Conservation (phyloP, 2,888 invertebrate species). For the Eupithecia abbreviata region DNA sequence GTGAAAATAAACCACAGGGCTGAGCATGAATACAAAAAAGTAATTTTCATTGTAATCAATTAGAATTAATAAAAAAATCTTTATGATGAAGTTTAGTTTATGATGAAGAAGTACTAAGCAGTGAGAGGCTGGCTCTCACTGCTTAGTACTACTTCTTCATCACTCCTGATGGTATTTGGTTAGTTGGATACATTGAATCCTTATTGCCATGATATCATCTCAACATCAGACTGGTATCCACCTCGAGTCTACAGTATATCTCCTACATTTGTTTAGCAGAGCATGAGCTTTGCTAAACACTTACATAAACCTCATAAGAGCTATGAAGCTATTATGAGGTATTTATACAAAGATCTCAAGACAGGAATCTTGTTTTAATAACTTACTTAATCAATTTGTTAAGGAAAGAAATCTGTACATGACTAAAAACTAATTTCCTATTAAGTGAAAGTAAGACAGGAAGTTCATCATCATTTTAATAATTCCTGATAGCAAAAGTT, state of each 20-base stretch:
- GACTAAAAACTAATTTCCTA: background rate
- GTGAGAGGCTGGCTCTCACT: background rate
- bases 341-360: background rate
- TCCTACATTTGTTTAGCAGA: background rate
- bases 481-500: constrained; percentile 1
- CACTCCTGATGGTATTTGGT: background rate
- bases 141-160: background rate
- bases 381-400: background rate
- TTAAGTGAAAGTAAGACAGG: background rate
- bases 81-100: too few species aligned
- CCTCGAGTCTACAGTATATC: background rate
- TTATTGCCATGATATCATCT: background rate
- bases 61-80: too few species aligned
- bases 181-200: background rate
- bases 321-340: background rate
- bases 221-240: background rate
- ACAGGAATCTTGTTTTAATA: background rate
- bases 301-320: too few species aligned
- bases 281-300: too few species aligned
- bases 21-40: background rate
- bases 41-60: too few species aligned
- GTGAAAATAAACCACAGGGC: too few species aligned
- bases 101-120: background rate
- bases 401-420: background rate
- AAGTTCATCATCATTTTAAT: constrained; percentile 6